Conservation (phyloP, 2,888 invertebrate species). For the Heliconius hortense region DNA sequence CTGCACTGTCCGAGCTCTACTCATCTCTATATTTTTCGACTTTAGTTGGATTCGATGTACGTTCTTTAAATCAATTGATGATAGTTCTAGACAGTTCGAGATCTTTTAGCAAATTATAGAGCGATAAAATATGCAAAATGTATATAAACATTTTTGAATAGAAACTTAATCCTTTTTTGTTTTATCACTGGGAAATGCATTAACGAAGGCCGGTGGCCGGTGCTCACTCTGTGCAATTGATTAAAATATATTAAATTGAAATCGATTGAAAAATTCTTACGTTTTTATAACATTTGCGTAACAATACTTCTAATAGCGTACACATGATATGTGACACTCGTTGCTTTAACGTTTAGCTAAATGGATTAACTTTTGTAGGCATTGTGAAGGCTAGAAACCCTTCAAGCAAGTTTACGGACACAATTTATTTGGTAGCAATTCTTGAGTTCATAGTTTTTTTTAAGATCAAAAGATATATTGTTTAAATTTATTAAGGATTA, state of each 20-base stretch:
- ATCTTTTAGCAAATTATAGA: no score
- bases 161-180: no score
- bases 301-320: slow-evolving; percentile 38
- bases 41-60: no score
- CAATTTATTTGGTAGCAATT: slow-evolving; percentile 11
- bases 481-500: neutral
- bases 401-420: slow-evolving; percentile 47
- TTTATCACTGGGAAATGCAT: no score
- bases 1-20: no score
- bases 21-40: neutral
- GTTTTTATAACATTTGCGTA: slow-evolving; percentile 23
- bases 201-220: no score
- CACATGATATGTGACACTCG: slow-evolving; percentile 39
- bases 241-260: neutral
- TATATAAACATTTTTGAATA: no score
- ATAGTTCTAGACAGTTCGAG: neutral
- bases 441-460: slow-evolving; percentile 6
- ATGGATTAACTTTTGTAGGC: slow-evolving; percentile 61
- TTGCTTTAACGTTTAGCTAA: slow-evolving; percentile 50
- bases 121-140: no score
- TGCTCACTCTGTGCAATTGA: no score
- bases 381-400: slow-evolving; percentile 66
- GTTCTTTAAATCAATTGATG: neutral
- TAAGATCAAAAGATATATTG: neutral
- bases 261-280: neutral